Conservation (phyloP, 2,888 invertebrate species). For the Junonia oenone region DNA sequence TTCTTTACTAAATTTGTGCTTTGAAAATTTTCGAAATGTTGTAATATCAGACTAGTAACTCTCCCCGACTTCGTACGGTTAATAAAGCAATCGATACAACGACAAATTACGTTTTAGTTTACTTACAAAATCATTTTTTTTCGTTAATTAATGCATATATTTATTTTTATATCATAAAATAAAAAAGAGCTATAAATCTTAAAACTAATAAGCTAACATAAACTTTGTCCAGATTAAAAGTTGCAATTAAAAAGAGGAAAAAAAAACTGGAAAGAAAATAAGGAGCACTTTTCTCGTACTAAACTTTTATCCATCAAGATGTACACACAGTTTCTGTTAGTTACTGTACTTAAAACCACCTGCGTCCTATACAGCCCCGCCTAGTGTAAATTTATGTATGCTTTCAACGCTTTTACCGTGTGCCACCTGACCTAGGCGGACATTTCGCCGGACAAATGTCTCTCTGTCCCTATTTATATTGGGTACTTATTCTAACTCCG, state of each 20-base stretch:
- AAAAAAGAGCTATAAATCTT: no score
- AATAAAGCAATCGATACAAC: no score
- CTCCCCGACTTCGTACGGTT: no score
- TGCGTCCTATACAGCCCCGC: conserved; percentile 60
- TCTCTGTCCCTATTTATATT: conserved; percentile 60
- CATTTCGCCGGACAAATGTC: conserved; percentile 66
- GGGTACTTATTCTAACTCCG: conserved; percentile 51
- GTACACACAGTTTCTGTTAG: conserved; percentile 23
- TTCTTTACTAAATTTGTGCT: neutral
- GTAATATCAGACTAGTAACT: neutral
- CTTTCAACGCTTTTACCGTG: conserved; percentile 71
- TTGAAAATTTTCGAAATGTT: neutral
- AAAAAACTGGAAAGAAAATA: neutral
- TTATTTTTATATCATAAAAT: no score
- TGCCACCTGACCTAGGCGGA: conserved; percentile 75
- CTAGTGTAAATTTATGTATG: conserved; percentile 72
- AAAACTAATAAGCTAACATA: neutral
- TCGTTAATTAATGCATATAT: no score
- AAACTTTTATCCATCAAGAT: conserved; percentile 18
- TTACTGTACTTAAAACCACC: conserved; percentile 54
- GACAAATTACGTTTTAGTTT: no score
- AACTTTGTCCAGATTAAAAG: neutral
- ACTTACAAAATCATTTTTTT: no score
- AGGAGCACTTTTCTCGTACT: neutral
- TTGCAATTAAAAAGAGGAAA: neutral